A percentile compares a stretch with the other conserved stretches of the same genome.
These are phyloP conservation scores for Trachops cirrhosus DNA, from an alignment of 2,797 vertebrate species.

Conservation along the genomic window DNA sequence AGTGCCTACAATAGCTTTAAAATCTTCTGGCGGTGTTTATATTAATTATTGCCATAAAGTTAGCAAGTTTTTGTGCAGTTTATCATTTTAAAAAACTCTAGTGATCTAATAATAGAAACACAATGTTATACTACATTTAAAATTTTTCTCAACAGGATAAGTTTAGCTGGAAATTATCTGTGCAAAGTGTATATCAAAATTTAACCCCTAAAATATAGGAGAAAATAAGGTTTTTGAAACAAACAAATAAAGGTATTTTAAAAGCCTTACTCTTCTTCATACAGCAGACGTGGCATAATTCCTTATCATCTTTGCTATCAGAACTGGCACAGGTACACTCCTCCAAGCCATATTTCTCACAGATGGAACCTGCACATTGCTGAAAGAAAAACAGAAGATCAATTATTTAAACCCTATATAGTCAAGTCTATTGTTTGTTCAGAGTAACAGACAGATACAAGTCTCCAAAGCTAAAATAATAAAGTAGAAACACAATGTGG, in stretches of 20 bases:
- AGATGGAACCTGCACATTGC: slow-evolving; percentile 97
- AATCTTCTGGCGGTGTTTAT: background rate
- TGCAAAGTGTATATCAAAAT: background rate
- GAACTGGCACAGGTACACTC: slow-evolving; percentile 92
- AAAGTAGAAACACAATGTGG: background rate
- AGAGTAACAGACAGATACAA: background rate
- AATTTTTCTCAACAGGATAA: slow-evolving; percentile 13
- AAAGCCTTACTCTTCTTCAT: slow-evolving; percentile 92
- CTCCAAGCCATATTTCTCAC: slow-evolving; percentile 89
- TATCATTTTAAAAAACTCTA: slow-evolving; percentile 24
- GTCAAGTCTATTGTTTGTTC: background rate
- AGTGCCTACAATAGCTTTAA: background rate
- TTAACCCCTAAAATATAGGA: slow-evolving; percentile 24
- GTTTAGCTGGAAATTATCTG: background rate
- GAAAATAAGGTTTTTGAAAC: background rate
- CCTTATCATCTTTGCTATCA: slow-evolving; percentile 90
- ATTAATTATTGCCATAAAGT: background rate
- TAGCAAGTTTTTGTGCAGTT: background rate
- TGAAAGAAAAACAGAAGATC: slow-evolving; percentile 74
- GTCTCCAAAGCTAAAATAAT: slow-evolving; percentile 3
- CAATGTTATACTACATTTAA: background rate
- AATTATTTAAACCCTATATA: slow-evolving; percentile 27
- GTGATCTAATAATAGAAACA: background rate
- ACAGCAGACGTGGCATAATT: slow-evolving; percentile 97
- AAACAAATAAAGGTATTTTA: background rate